A percentile compares a stretch with the other conserved stretches of the same genome.
These are phyloP conservation scores for Lutraria lutraria DNA, from an alignment of 2,888 invertebrate genomes.

Conservation along the genomic window DNA sequence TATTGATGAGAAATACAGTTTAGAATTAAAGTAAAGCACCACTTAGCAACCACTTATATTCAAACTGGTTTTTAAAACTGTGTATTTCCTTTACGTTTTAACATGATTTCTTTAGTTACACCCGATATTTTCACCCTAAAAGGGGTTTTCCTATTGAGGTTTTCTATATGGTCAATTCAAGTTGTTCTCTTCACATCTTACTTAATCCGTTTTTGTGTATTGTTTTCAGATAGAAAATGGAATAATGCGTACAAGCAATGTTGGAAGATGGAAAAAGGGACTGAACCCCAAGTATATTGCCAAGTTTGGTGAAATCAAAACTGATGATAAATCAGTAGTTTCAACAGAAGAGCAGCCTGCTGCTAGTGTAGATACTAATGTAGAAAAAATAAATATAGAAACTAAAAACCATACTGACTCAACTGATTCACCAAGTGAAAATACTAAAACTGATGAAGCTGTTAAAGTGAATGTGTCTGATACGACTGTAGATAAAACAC, in stretches of 20 bases:
- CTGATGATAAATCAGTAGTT: background rate
- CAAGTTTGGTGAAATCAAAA: conserved; percentile 56
- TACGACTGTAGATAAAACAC: background rate
- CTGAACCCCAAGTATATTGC: conserved; percentile 75
- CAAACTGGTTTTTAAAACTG: too few species aligned
- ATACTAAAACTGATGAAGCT: background rate
- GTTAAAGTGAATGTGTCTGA: background rate
- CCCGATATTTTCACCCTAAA: too few species aligned
- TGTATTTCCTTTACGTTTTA: too few species aligned
- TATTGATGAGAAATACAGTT: too few species aligned
- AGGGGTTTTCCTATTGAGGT: too few species aligned
- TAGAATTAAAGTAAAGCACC: too few species aligned
- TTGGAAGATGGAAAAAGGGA: conserved; percentile 94
- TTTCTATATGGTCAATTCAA: too few species aligned
- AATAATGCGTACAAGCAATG: conserved; percentile 96
- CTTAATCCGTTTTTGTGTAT: background rate
- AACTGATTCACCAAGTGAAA: background rate
- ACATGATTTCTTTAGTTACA: too few species aligned
- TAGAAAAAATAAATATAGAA: background rate
- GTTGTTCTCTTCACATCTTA: background rate
- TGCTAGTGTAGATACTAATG: background rate
- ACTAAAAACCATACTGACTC: background rate
- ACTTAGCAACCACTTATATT: too few species aligned
- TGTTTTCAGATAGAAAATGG: conserved; percentile 90
- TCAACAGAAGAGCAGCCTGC: background rate